phyloP scores from a whole-genome alignment of 2,113 vertebrate species.

The Antechinus flavipes region DNA sequence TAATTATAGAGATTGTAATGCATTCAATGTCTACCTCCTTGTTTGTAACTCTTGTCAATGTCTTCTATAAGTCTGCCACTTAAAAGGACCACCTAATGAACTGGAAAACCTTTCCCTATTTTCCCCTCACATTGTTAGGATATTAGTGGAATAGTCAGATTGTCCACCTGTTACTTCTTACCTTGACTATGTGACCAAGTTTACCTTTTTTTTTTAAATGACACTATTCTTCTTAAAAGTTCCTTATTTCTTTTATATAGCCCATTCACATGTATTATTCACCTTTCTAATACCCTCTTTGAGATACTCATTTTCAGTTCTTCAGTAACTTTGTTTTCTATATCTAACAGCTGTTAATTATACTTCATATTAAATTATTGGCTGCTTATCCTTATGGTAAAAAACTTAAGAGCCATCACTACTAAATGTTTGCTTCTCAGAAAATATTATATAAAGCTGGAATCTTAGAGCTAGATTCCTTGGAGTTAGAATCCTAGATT shows the following conservation, averaged over 20 bases:
- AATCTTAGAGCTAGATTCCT: background rate
- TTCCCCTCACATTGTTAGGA: background rate
- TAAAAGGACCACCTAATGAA: background rate
- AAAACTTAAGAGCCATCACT: slow-evolving; percentile 22
- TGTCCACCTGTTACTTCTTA: background rate
- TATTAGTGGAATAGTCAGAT: background rate
- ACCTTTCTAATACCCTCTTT: background rate
- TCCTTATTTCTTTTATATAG: background rate
- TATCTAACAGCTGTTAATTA: background rate
- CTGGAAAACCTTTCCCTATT: background rate
- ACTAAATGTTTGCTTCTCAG: slow-evolving; percentile 48
- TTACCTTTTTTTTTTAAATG: background rate
- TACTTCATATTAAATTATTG: slow-evolving; percentile 36
- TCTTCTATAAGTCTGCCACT: background rate
- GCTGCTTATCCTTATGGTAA: slow-evolving; percentile 32
- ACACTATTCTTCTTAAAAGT: background rate
- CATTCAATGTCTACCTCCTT: background rate
- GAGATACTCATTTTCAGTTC: background rate
- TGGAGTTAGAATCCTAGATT: background rate
- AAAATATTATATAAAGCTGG: slow-evolving; percentile 50
- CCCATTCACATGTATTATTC: background rate
- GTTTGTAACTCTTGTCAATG: background rate
- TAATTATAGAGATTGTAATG: background rate
- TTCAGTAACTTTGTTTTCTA: background rate
- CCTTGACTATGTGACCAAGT: background rate